Evolutionary conservation across 2,113 vertebrate species (phyloP).

Genomic region (Albula glossodonta): DNA sequence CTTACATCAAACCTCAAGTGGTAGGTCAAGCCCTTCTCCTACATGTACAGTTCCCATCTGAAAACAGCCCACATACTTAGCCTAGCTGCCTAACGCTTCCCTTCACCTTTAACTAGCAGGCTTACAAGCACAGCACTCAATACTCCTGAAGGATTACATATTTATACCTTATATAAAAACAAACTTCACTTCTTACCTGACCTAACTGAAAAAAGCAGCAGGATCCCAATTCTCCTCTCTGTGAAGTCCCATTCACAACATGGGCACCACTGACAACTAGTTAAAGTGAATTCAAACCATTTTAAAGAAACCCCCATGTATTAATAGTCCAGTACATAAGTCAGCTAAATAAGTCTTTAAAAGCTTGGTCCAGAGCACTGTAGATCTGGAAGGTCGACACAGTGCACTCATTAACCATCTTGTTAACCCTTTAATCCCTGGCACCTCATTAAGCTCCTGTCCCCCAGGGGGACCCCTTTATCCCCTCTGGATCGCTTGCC

Average conservation of each 20-base stretch:
- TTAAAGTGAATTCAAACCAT: not conserved
- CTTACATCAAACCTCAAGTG: not conserved
- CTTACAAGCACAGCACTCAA: not conserved
- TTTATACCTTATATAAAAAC: not conserved
- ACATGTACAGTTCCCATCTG: not conserved
- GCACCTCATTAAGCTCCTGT: not conserved
- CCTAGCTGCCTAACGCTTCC: not conserved
- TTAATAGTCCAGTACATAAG: not conserved
- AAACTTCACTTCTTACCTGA: not conserved
- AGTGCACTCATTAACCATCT: not conserved
- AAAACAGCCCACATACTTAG: not conserved
- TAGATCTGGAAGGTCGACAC: not conserved
- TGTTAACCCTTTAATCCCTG: not conserved
- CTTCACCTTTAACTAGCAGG: not conserved
- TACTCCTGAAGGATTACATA: not conserved
- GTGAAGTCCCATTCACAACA: not conserved
- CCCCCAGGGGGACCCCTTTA: not conserved
- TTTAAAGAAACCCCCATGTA: not conserved
- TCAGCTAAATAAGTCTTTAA: not conserved
- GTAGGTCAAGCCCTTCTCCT: not conserved
- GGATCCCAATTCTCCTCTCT: not conserved
- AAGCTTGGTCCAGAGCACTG: not conserved
- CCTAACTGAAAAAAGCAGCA: too few species aligned
- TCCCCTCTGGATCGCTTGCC: not conserved
- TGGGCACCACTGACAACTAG: not conserved